phyloP scores from a whole-genome alignment of 2,888 invertebrate genomes.

The Drosophila sordidula region DNA sequence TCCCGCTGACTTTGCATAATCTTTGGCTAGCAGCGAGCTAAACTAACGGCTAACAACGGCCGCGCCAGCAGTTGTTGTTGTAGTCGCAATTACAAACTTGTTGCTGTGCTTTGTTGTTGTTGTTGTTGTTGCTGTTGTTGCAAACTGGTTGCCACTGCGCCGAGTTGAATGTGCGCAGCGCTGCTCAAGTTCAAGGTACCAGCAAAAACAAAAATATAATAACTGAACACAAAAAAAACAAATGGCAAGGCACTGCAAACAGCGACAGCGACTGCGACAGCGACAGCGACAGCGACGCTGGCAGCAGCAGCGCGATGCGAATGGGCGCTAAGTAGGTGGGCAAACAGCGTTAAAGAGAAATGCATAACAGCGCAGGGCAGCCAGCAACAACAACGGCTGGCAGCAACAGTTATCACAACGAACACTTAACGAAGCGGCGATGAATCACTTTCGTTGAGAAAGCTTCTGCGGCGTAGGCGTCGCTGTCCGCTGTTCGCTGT shows the following conservation, averaged over 20 bases:
- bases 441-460: constrained; percentile 80
- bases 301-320: constrained; percentile 36
- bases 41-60: constrained; percentile 32
- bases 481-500: constrained; percentile 20
- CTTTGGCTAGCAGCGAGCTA: constrained; percentile 36
- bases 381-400: constrained; percentile 9
- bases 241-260: constrained; percentile 17
- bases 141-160: constrained; percentile 65
- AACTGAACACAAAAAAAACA: constrained; percentile 1
- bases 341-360: constrained; percentile 69
- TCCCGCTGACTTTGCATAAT: constrained; percentile 69
- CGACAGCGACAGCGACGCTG: constrained; percentile 2
- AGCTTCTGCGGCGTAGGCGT: constrained; percentile 72
- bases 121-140: constrained; percentile 57
- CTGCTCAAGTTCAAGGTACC: constrained; percentile 77
- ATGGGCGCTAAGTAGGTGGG: constrained; percentile 55
- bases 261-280: constrained; percentile 4
- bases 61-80: constrained; percentile 22
- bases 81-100: constrained; percentile 71
- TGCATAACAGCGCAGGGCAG: constrained; percentile 58
- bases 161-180: constrained; percentile 65
- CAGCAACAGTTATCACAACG: constrained; percentile 14
- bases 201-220: constrained; percentile 26
- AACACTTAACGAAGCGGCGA: constrained; percentile 43
- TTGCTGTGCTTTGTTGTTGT: constrained; percentile 47